A percentile compares a stretch with the other conserved stretches of the same genome.
Conservation (phyloP, 2,113 vertebrate species). For the Sterrhoptilus dennistouni region DNA sequence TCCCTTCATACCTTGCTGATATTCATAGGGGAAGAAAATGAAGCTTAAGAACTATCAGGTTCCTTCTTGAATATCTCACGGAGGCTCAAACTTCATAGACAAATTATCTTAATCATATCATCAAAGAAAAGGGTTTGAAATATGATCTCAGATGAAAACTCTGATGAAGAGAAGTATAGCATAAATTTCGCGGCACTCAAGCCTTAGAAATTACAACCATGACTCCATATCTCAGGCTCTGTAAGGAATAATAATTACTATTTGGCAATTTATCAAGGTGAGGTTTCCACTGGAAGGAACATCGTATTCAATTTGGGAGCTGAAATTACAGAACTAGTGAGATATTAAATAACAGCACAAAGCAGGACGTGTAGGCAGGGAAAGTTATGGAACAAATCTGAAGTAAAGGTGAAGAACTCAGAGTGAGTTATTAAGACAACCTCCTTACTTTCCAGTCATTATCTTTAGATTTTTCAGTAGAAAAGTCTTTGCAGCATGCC, state of each 20-base stretch:
- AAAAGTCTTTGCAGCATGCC: not conserved
- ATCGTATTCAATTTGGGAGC: constrained; percentile 68
- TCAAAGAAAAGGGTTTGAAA: constrained; percentile 71
- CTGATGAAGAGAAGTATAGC: constrained; percentile 42
- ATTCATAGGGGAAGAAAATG: not conserved
- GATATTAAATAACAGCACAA: constrained; percentile 73
- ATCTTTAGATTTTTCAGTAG: not conserved
- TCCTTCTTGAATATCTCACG: constrained; percentile 48
- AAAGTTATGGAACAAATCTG: constrained; percentile 19
- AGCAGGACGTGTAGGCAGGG: constrained; percentile 9
- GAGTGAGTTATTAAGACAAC: not conserved
- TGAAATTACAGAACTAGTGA: constrained; percentile 64
- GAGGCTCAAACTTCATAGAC: constrained; percentile 70
- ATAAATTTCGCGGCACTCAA: constrained; percentile 74
- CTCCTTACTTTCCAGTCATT: not conserved
- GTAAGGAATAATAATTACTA: constrained; percentile 79
- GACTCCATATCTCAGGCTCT: constrained; percentile 68
- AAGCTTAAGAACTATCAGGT: constrained; percentile 63
- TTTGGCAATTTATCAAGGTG: constrained; percentile 76
- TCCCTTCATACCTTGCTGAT: not conserved
- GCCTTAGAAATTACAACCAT: constrained; percentile 70
- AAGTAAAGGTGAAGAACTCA: constrained; percentile 19
- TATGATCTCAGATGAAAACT: constrained; percentile 70
- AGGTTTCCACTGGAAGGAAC: constrained; percentile 64
- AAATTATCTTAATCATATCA: constrained; percentile 78